Conservation (phyloP, 1,140 invertebrate genomes). For the Drosophila hydei region DNA sequence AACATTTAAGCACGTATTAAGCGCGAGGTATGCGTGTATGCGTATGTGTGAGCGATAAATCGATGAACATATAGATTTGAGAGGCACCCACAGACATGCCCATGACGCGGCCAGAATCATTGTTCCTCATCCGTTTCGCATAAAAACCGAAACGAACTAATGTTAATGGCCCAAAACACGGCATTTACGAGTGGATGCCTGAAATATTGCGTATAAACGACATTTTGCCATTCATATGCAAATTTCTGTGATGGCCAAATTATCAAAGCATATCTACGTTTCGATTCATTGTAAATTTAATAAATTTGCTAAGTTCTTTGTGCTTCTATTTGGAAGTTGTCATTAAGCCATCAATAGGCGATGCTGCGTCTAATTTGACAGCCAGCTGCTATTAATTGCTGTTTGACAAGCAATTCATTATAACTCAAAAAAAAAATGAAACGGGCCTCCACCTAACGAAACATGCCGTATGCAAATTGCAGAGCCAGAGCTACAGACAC, state of each 20-base stretch:
- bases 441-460: constrained; percentile 5
- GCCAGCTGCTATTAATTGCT: constrained; percentile 71
- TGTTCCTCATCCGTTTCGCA: constrained; percentile 61
- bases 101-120: constrained; percentile 43
- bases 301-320: constrained; percentile 74
- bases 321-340: constrained; percentile 77
- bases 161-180: constrained; percentile 66
- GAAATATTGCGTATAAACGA: constrained; percentile 45
- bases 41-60: constrained; percentile 62
- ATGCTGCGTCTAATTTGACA: constrained; percentile 61
- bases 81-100: constrained; percentile 26
- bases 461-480: constrained; percentile 59
- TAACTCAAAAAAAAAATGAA: constrained; percentile 22
- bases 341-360: constrained; percentile 69
- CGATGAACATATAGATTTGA: constrained; percentile 62
- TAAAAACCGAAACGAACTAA: constrained; percentile 46
- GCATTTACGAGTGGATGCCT: constrained; percentile 23
- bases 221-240: constrained; percentile 68
- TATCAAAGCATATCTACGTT: constrained; percentile 62
- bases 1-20: constrained; percentile 79
- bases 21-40: constrained; percentile 34
- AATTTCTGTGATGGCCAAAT: constrained; percentile 71
- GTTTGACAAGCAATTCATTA: constrained; percentile 75
- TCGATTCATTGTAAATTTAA: constrained; percentile 52
- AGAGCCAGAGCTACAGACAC: constrained; percentile 6